phyloP scores from a whole-genome alignment of 2,888 invertebrate species.

The Beris morrisii region DNA sequence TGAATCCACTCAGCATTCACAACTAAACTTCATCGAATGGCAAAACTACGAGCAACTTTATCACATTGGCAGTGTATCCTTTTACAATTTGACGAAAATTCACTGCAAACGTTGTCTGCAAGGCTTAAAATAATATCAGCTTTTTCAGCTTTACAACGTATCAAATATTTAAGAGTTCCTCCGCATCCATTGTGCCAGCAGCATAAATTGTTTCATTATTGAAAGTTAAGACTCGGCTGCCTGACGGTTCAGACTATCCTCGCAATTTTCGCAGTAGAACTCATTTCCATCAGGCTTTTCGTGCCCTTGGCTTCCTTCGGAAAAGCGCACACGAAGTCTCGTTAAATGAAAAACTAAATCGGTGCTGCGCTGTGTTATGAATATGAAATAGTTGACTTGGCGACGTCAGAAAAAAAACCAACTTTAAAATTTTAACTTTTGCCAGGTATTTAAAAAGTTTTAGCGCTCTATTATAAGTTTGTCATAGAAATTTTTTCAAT shows the following conservation, averaged over 20 bases:
- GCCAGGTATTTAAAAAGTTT: no score
- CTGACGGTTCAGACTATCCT: conserved; percentile 7
- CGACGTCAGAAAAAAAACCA: conserved; percentile 18
- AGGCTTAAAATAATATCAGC: no score
- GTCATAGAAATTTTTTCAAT: no score
- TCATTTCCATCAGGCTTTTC: neutral
- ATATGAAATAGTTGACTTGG: conserved; percentile 36
- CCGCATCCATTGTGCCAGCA: conserved; percentile 15
- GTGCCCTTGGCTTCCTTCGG: conserved; percentile 23
- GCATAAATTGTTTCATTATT: conserved; percentile 39
- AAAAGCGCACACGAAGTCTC: conserved; percentile 35
- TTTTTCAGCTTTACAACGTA: neutral
- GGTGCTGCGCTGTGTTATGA: conserved; percentile 34
- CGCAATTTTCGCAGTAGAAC: neutral
- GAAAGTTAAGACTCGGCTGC: conserved; percentile 34
- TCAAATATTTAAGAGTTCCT: conserved; percentile 22
- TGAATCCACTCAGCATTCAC: no score
- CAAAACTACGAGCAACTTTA: no score
- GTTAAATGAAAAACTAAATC: conserved; percentile 38
- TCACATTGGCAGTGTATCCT: no score
- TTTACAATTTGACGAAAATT: no score
- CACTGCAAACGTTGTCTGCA: no score
- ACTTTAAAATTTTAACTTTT: conserved; percentile 9
- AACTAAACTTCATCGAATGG: no score
- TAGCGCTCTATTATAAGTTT: no score